phyloP scores from a whole-genome alignment of 2,888 invertebrate species.

The Psylliodes chrysocephalus region DNA sequence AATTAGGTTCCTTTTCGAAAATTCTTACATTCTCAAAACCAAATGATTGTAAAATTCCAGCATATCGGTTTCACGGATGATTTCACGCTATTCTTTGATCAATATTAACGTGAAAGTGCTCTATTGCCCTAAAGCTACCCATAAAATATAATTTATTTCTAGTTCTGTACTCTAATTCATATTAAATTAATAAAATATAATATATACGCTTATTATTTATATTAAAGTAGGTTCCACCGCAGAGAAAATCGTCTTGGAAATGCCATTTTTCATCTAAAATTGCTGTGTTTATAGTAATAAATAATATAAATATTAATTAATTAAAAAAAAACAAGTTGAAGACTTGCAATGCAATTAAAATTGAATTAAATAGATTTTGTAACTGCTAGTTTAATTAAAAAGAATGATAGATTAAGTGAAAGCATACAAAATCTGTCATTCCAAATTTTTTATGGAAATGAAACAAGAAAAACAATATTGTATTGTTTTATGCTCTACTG shows the following conservation, averaged over 20 bases:
- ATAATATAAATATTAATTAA: conserved; percentile 4
- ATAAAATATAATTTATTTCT: background rate
- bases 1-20: no score
- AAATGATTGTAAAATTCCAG: no score
- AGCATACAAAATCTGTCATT: background rate
- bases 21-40: no score
- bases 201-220: background rate
- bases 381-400: background rate
- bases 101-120: background rate
- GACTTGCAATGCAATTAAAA: background rate
- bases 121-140: background rate
- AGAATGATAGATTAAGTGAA: background rate
- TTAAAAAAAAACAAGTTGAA: background rate
- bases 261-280: background rate
- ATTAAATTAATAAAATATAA: background rate
- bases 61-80: no score
- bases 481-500: no score
- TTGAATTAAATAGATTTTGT: conserved; percentile 2
- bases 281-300: background rate
- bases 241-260: background rate
- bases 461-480: no score
- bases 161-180: background rate
- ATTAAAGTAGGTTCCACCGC: background rate
- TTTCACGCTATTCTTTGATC: no score
- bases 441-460: background rate